These are phyloP conservation scores for Chelonia mydas DNA, from an alignment of 2,797 vertebrate species.

Conservation along the genomic window DNA sequence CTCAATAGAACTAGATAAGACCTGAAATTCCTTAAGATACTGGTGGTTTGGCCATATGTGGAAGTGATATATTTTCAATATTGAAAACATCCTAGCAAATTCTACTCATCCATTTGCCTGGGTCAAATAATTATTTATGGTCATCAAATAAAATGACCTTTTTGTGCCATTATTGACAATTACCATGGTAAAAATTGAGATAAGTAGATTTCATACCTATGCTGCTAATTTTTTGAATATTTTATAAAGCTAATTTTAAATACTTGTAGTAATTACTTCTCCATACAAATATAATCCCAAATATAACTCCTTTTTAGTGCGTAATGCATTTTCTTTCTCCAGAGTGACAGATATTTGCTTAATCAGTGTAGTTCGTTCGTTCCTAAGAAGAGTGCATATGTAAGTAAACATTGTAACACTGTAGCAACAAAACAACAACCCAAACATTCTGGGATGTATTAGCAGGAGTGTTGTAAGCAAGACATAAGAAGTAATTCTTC, in stretches of 20 bases:
- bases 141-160: not conserved
- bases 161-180: not conserved
- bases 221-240: not conserved
- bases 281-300: not conserved
- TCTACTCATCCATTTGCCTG: not conserved
- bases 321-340: not conserved
- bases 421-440: too few relatives aligned
- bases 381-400: not conserved
- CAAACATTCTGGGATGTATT: too few relatives aligned
- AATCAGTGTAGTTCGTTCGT: not conserved
- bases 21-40: not conserved
- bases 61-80: not conserved
- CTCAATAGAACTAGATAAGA: too few relatives aligned
- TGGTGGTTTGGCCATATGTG: not conserved
- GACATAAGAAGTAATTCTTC: too few relatives aligned
- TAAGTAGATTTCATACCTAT: not conserved
- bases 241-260: not conserved
- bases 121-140: not conserved
- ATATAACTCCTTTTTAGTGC: not conserved
- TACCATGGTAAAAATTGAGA: not conserved
- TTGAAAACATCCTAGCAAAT: not conserved
- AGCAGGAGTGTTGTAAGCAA: too few relatives aligned
- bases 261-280: not conserved
- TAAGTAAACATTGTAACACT: too few relatives aligned
- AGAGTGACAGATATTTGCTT: not conserved